Evolutionary conservation across 1,140 invertebrate genomes (phyloP).

Genomic region (Aphidius ervi): DNA sequence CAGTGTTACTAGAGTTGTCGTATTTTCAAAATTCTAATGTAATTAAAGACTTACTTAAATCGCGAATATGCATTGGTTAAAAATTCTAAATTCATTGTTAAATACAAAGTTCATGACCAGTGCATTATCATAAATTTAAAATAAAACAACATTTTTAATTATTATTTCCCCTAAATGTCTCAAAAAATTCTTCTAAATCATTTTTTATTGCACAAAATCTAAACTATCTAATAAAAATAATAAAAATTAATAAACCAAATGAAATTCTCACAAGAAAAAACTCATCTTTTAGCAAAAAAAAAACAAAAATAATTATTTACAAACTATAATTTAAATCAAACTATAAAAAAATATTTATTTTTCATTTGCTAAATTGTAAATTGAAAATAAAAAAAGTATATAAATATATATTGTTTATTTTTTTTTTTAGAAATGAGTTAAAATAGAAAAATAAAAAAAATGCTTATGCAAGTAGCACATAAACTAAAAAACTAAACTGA

Average conservation of each 20-base stretch:
- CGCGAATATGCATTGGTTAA: conserved; percentile 13
- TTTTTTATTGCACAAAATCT: no score
- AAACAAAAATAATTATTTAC: no score
- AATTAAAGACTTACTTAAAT: conserved; percentile 20
- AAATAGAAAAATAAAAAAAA: conserved; percentile 12
- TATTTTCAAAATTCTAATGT: neutral
- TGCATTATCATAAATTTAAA: neutral
- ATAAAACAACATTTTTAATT: neutral
- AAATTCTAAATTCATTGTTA: conserved; percentile 4
- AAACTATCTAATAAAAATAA: no score
- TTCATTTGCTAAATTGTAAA: no score
- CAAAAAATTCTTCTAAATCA: neutral
- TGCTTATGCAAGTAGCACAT: conserved; percentile 35
- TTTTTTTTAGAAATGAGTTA: no score
- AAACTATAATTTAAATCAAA: no score
- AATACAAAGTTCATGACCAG: conserved; percentile 1
- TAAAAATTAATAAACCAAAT: no score
- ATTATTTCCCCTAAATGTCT: neutral
- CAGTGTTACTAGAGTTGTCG: conserved; percentile 3
- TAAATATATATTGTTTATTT: no score
- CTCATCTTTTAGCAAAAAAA: no score
- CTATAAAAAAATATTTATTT: no score
- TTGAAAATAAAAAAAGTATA: no score
- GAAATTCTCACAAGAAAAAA: no score
- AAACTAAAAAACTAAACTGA: conserved; percentile 35